A percentile compares a stretch with the other conserved stretches of the same genome.
phyloP scores from a whole-genome alignment of 2,113 vertebrate species.

The Lutjanus erythropterus region DNA sequence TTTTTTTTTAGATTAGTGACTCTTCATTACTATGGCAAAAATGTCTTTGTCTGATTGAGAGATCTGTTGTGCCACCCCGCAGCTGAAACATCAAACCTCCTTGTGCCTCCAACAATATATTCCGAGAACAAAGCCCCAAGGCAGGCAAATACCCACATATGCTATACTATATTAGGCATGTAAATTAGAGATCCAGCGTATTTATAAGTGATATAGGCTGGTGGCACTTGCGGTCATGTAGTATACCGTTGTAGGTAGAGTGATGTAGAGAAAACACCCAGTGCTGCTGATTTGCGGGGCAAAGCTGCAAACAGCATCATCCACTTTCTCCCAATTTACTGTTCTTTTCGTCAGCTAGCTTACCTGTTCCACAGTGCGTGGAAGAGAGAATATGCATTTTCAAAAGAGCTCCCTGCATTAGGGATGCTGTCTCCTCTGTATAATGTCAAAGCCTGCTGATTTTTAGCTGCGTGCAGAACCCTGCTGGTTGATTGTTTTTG shows the following conservation, averaged over 20 bases:
- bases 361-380: neutral
- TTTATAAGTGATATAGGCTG: conserved; percentile 9
- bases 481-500: conserved; percentile 28
- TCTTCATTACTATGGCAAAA: neutral
- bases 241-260: neutral
- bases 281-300: conserved; percentile 21
- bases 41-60: neutral
- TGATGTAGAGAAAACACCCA: neutral
- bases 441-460: conserved; percentile 30
- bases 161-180: neutral
- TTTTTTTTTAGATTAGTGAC: neutral
- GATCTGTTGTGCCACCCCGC: neutral
- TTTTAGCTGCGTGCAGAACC: conserved; percentile 11
- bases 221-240: neutral
- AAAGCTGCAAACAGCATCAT: conserved; percentile 21
- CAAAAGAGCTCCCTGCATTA: conserved; percentile 31
- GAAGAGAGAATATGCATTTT: conserved; percentile 23
- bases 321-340: conserved; percentile 38
- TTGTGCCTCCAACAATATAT: neutral
- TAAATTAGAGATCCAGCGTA: conserved; percentile 8
- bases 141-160: neutral
- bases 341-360: conserved; percentile 7
- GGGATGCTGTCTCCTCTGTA: conserved; percentile 15
- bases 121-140: neutral
- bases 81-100: neutral